phyloP scores from a whole-genome alignment of 2,888 invertebrate species.

The Athetis lepigone region DNA sequence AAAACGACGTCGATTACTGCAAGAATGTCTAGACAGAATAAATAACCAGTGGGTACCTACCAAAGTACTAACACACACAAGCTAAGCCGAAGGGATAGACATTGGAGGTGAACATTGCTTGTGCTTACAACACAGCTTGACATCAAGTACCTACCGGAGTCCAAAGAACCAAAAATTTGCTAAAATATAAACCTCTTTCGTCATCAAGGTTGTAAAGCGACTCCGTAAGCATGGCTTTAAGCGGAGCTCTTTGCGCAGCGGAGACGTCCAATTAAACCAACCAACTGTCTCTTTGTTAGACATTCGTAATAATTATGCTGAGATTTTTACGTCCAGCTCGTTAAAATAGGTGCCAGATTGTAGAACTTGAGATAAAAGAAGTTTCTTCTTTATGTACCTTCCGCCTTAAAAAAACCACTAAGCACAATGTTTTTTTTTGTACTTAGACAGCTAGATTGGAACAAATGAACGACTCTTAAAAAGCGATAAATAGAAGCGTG shows the following conservation, averaged over 20 bases:
- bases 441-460: constrained; percentile 9
- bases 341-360: constrained; percentile 15
- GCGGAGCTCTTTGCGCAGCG: constrained; percentile 32
- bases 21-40: constrained; percentile 71
- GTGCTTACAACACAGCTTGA: constrained; percentile 80
- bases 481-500: constrained; percentile 57
- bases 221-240: constrained; percentile 29
- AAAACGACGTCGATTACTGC: constrained; percentile 70
- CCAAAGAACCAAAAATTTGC: constrained; percentile 76
- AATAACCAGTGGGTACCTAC: constrained; percentile 69
- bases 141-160: constrained; percentile 78
- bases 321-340: not conserved
- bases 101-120: constrained; percentile 79
- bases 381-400: not conserved
- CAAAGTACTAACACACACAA: constrained; percentile 79
- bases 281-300: constrained; percentile 17
- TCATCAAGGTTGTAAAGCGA: constrained; percentile 23
- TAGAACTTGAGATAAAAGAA: not conserved
- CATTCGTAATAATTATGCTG: constrained; percentile 1
- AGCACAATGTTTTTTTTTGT: not conserved
- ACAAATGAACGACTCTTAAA: constrained; percentile 19
- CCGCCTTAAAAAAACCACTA: not conserved
- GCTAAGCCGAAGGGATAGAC: constrained; percentile 81
- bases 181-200: constrained; percentile 20
- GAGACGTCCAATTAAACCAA: constrained; percentile 33